phyloP scores from a whole-genome alignment of 1,140 invertebrate species.

The Chlorops oryzae region DNA sequence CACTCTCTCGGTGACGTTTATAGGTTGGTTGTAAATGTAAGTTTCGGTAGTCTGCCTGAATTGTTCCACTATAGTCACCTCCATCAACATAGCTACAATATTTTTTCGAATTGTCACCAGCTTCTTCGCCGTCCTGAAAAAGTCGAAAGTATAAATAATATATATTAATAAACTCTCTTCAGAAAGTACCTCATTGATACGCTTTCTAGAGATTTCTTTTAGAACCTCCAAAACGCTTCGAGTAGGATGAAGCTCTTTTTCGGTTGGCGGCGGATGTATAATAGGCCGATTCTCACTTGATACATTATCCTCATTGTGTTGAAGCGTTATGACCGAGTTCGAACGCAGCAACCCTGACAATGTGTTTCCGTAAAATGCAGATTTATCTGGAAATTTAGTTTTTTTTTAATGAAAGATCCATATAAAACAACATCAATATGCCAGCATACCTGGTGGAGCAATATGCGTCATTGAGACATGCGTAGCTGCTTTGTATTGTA shows the following conservation, averaged over 20 bases:
- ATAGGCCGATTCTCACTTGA: slow-evolving; percentile 42
- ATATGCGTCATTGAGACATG: slow-evolving; percentile 44
- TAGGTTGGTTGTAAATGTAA: too few relatives aligned
- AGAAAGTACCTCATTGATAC: too few relatives aligned
- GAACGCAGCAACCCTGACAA: slow-evolving; percentile 36
- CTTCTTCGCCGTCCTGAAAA: too few relatives aligned
- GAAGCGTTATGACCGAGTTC: slow-evolving; percentile 33
- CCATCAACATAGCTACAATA: too few relatives aligned
- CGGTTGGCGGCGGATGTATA: slow-evolving; percentile 34
- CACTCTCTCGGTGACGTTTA: too few relatives aligned
- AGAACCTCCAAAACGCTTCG: slow-evolving; percentile 50
- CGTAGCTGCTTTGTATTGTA: slow-evolving; percentile 32
- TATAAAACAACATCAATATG: slow-evolving; percentile 20
- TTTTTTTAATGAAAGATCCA: slow-evolving; percentile 1
- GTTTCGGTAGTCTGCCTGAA: too few relatives aligned
- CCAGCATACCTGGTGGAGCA: slow-evolving; percentile 43
- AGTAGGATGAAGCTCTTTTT: slow-evolving; percentile 42
- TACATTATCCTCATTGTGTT: slow-evolving; percentile 28
- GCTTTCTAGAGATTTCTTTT: slow-evolving; percentile 52
- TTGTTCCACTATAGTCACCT: too few relatives aligned
- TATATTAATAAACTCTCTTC: too few relatives aligned
- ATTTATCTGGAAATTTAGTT: slow-evolving; percentile 7
- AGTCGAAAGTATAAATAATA: too few relatives aligned
- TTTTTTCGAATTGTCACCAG: too few relatives aligned
- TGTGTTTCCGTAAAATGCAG: slow-evolving; percentile 27